phyloP scores from a whole-genome alignment of 2,888 invertebrate species.

The Dryobota labecula region DNA sequence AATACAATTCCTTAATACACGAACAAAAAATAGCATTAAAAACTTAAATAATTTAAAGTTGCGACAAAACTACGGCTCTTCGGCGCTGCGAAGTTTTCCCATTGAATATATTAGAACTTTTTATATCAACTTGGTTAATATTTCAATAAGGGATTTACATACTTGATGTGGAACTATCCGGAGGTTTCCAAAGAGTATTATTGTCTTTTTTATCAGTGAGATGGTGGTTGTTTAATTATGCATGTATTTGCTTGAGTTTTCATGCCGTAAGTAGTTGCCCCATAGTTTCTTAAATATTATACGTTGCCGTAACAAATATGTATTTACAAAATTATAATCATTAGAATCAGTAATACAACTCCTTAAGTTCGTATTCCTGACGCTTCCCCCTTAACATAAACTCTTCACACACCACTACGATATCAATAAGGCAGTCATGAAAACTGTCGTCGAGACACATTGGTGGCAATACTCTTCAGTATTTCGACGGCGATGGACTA shows the following conservation, averaged over 20 bases:
- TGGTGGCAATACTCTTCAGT: conserved; percentile 61
- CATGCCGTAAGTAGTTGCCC: too few species aligned
- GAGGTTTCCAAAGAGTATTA: conserved; percentile 42
- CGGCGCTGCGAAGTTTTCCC: conserved; percentile 58
- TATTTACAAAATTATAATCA: too few species aligned
- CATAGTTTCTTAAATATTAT: too few species aligned
- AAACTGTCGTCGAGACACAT: conserved; percentile 40
- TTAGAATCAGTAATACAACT: too few species aligned
- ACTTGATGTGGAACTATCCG: conserved; percentile 62
- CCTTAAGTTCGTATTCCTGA: too few species aligned
- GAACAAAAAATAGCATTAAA: conserved; percentile 41
- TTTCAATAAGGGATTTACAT: conserved; percentile 70
- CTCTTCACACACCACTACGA: background rate
- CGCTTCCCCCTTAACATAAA: background rate
- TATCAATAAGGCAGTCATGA: conserved; percentile 20
- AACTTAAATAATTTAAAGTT: conserved; percentile 65
- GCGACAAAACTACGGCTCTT: conserved; percentile 48
- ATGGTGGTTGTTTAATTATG: conserved; percentile 24
- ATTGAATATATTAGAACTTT: conserved; percentile 69
- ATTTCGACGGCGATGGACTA: conserved; percentile 73
- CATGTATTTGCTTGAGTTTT: conserved; percentile 7
- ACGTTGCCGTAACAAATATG: too few species aligned
- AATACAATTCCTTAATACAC: conserved; percentile 41
- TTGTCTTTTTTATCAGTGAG: conserved; percentile 30
- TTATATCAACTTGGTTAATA: conserved; percentile 64